Percentiles rank a stretch among this genome's conserved stretches.
Conservation (phyloP, 2,113 vertebrate species). For the Perca schrenkii region DNA sequence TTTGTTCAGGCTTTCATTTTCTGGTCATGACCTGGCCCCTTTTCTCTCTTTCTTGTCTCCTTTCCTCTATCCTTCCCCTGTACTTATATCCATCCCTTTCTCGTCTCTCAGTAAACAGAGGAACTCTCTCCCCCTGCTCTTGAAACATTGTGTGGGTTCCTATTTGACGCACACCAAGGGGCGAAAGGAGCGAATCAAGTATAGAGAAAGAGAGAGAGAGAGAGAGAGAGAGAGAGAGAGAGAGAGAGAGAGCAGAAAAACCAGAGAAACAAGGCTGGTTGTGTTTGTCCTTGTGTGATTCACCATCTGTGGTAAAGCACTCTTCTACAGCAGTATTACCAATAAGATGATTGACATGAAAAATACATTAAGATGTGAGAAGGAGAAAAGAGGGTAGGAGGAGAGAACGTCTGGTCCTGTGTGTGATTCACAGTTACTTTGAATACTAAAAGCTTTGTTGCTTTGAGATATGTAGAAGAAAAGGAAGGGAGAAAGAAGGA, state of each 20-base stretch:
- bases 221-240: constrained; percentile 31
- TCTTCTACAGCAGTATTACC: constrained; percentile 38
- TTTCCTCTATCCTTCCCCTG: background rate
- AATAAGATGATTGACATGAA: constrained; percentile 61
- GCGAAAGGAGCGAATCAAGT: constrained; percentile 30
- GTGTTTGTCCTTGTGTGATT: constrained; percentile 73
- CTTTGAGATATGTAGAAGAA: constrained; percentile 1
- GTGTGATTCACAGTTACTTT: constrained; percentile 41
- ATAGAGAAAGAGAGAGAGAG: constrained; percentile 23
- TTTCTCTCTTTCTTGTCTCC: background rate
- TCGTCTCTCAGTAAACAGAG: constrained; percentile 23
- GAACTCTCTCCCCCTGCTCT: constrained; percentile 46
- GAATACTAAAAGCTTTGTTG: constrained; percentile 31
- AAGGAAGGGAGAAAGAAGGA: constrained; percentile 2
- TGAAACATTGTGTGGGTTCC: constrained; percentile 68
- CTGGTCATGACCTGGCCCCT: constrained; percentile 21
- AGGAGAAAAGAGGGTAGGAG: constrained; percentile 41
- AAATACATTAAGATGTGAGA: constrained; percentile 57
- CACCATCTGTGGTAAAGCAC: constrained; percentile 71
- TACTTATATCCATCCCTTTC: constrained; percentile 3
- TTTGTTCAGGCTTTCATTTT: constrained; percentile 1
- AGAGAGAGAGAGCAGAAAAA: constrained; percentile 37
- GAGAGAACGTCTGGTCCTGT: constrained; percentile 42
- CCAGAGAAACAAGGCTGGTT: constrained; percentile 43
- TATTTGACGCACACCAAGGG: constrained; percentile 54